Base-by-base conservation (phyloP, 2,113 vertebrate species). In the Promerops cafer region DNA sequence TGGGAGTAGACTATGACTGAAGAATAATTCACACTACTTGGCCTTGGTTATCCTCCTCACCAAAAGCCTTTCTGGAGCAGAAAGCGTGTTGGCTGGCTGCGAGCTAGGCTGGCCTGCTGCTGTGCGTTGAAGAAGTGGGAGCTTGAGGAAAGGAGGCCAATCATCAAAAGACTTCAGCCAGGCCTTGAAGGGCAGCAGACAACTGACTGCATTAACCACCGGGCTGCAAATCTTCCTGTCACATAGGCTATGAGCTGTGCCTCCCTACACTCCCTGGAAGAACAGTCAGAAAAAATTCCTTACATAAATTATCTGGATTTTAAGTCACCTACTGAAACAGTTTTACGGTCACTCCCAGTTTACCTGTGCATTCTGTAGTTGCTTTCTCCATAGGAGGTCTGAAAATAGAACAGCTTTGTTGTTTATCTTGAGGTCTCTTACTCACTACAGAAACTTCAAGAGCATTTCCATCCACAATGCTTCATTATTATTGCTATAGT, bases 91-190 rank as follows among this genome's bases (percentile, higher is more conserved):
- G 63, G 57, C 44, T 82, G 63, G 57, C 77, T 47, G 33, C 0
- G 2, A 82, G 77, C 52, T 63, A 39, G 53, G 59, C 49, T 86
- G 69, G 39, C 37, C 45, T 83, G 86, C 23, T 83, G 92, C 47
- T 68, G 49, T 3, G 40, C 0, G 0, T 28, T 0, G 3, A 71
- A 92, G 47, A 30, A 71, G 33, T 7, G 17, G 14, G n/a, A 78
- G 61, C 42, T 78, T 47, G 47, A 75, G 61, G 28, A 76, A 54
- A 82, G 37, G 8, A 20, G 19, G 44, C 8, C 53, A 52, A 91
- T 59, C 60, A 82, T 30, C 30, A 59, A 17, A 89, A 84, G 8
- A 59, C 35, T 74, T 75, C 49, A 70, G n/a, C 33, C 72, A 89
- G 42, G 59, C 13, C 59, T 77, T 54, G 35, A 81, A 78, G 81